Evolutionary conservation across 1,140 invertebrate species (phyloP).

Genomic region (Drosophila sproati): DNA sequence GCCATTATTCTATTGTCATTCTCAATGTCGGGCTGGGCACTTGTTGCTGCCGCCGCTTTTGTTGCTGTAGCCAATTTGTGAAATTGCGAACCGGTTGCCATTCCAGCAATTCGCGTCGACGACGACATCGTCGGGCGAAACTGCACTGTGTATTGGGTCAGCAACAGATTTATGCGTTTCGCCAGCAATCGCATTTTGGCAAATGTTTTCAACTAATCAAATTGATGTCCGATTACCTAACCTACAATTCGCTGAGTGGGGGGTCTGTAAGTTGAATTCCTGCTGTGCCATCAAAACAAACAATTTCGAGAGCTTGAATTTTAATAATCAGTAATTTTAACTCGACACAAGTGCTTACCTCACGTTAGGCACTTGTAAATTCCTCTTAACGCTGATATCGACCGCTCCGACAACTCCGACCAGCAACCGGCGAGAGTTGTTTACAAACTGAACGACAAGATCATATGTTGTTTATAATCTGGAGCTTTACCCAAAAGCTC

Average conservation of each 20-base stretch:
- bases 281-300: conserved; percentile 45
- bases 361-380: conserved; percentile 19
- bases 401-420: conserved; percentile 15
- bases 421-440: conserved; percentile 60
- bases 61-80: conserved; percentile 58
- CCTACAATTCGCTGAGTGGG: conserved; percentile 22
- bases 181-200: conserved; percentile 57
- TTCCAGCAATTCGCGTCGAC: conserved; percentile 25
- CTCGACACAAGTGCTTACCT: conserved; percentile 33
- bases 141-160: conserved; percentile 42
- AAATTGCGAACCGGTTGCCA: conserved; percentile 67
- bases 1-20: conserved; percentile 20
- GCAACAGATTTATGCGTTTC: conserved; percentile 54
- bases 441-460: conserved; percentile 69
- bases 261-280: conserved; percentile 19
- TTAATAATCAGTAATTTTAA: conserved; percentile 69
- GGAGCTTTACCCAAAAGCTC: conserved; percentile 57
- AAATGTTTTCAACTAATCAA: conserved; percentile 18
- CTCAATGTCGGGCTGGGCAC: conserved; percentile 22
- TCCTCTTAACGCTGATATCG: conserved; percentile 1
- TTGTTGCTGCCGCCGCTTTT: conserved; percentile 33
- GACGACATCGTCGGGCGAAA: conserved; percentile 40
- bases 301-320: conserved; percentile 45
- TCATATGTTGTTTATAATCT: conserved; percentile 49
- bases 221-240: conserved; percentile 62